Evolutionary conservation across 1,140 invertebrate species (phyloP).

Genomic region (Laupala kohalensis): DNA sequence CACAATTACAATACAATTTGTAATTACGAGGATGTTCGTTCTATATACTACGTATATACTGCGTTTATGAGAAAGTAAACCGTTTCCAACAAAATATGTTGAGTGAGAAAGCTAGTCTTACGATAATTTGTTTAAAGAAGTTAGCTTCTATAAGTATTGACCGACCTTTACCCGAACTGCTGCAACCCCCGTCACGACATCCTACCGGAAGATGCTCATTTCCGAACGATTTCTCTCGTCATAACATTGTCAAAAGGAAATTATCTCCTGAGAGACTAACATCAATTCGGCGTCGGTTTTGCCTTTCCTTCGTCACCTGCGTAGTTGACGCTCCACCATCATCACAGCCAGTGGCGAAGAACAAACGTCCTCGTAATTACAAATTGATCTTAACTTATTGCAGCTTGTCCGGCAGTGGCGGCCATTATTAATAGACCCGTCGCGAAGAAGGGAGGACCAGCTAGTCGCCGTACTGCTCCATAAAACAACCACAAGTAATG

Average conservation of each 20-base stretch:
- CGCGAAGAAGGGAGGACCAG: neutral
- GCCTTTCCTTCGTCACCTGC: neutral
- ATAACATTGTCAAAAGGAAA: neutral
- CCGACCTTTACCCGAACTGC: too few relatives aligned
- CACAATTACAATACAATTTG: too few relatives aligned
- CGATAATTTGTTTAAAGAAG: too few relatives aligned
- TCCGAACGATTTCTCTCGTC: neutral
- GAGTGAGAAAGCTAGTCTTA: too few relatives aligned
- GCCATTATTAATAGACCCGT: neutral
- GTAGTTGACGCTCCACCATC: too few relatives aligned
- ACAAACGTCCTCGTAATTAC: neutral
- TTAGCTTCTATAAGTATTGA: too few relatives aligned
- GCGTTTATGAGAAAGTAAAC: too few relatives aligned
- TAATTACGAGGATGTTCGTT: too few relatives aligned
- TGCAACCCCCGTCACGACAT: too few relatives aligned
- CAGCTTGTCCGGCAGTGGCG: neutral
- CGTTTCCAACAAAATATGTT: too few relatives aligned
- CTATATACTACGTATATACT: too few relatives aligned
- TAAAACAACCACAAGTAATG: neutral
- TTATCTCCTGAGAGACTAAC: neutral
- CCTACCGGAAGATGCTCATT: too few relatives aligned
- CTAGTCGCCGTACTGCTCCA: neutral
- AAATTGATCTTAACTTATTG: neutral
- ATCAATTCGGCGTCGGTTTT: neutral
- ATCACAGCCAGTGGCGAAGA: neutral